Evolutionary conservation across 2,113 vertebrate species (phyloP).

Genomic region (Percopsis transmontana): DNA sequence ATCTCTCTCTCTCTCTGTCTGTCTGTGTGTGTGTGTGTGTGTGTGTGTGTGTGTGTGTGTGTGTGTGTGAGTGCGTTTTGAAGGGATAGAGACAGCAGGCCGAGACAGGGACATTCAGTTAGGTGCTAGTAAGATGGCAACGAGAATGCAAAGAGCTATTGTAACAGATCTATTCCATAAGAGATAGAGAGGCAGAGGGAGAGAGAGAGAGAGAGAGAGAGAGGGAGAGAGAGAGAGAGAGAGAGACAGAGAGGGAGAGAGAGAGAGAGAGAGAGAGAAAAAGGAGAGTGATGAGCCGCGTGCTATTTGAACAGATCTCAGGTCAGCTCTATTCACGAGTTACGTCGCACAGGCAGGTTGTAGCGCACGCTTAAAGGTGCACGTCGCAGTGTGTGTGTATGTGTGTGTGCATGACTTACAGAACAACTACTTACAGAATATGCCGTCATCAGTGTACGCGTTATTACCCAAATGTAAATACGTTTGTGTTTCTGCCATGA

Average conservation of each 20-base stretch:
- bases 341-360: no score
- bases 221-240: not conserved
- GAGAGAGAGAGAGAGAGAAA: not conserved
- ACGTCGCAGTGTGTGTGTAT: no score
- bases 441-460: not conserved
- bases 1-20: not conserved
- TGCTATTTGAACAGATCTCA: not conserved
- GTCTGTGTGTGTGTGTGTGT: not conserved
- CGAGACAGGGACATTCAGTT: no score
- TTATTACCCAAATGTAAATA: no score
- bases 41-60: not conserved
- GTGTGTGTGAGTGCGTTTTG: not conserved
- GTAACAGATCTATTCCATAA: no score
- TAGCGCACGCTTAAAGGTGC: no score
- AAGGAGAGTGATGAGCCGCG: not conserved
- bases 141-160: no score
- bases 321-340: no score
- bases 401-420: no score
- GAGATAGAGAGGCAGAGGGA: slow-evolving; percentile 26
- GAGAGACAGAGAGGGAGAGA: not conserved
- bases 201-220: slow-evolving; percentile 30
- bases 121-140: no score
- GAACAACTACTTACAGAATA: no score
- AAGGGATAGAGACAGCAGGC: not conserved
- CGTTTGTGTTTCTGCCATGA: no score